phyloP scores from a whole-genome alignment of 2,113 vertebrate species.

The Lutjanus erythropterus region DNA sequence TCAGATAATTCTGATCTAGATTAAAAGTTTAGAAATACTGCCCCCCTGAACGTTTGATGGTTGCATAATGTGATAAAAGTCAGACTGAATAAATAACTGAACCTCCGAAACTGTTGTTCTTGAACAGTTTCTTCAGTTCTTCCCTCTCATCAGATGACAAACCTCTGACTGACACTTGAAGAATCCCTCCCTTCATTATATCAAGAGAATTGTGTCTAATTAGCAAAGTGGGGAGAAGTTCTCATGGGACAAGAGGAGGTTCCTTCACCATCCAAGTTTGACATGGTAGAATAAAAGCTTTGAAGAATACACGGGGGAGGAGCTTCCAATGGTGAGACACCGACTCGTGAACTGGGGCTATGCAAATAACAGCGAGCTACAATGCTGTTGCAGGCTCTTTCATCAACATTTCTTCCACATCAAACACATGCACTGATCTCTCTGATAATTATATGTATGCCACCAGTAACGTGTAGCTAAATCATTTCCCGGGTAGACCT shows the following conservation, averaged over 20 bases:
- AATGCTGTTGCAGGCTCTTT: constrained; percentile 47
- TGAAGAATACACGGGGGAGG: constrained; percentile 37
- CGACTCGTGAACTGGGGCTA: constrained; percentile 6
- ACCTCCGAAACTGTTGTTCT: neutral
- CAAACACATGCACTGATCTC: constrained; percentile 19
- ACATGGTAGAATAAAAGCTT: constrained; percentile 15
- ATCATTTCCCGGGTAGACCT: too few species aligned
- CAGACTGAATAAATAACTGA: constrained; percentile 6
- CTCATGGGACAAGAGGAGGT: constrained; percentile 12
- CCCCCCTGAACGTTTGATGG: neutral
- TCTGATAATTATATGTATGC: constrained; percentile 21
- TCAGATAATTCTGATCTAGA: too few species aligned
- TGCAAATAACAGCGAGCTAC: constrained; percentile 33
- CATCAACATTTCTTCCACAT: constrained; percentile 52
- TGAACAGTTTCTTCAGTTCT: constrained; percentile 8
- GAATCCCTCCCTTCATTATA: constrained; percentile 17
- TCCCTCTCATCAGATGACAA: neutral
- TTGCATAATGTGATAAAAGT: neutral
- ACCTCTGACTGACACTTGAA: constrained; percentile 22
- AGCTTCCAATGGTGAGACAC: neutral
- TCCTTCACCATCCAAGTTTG: neutral
- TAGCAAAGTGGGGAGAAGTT: constrained; percentile 18
- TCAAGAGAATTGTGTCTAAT: constrained; percentile 31
- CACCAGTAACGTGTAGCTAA: neutral
- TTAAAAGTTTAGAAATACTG: too few species aligned